A percentile compares a stretch with the other conserved stretches of the same genome.
These are phyloP conservation scores for Aplochiton taeniatus DNA, from an alignment of 2,797 vertebrate genomes.

Conservation along the genomic window DNA sequence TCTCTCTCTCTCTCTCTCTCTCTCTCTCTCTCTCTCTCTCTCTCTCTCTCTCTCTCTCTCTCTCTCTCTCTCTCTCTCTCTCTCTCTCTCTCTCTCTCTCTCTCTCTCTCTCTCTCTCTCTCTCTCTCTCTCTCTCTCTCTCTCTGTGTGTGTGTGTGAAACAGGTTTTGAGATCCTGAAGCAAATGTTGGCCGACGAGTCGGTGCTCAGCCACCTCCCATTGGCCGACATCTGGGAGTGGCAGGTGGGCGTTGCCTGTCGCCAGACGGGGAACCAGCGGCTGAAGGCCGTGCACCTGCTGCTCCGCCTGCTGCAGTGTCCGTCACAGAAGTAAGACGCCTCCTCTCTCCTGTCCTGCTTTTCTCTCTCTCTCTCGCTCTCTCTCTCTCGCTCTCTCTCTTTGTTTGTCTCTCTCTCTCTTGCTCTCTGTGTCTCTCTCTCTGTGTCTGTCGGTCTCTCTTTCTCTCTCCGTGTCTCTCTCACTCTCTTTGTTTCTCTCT, in stretches of 20 bases:
- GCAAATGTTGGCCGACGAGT: constrained; percentile 91
- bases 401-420: too few species aligned
- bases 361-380: not conserved
- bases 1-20: too few species aligned
- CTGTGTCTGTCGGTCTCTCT: too few species aligned
- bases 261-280: constrained; percentile 90
- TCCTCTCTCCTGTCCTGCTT: not conserved
- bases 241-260: constrained; percentile 95
- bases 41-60: not conserved
- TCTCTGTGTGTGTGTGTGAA: not conserved
- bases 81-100: constrained; percentile 1
- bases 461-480: too few species aligned
- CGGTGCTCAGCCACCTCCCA: constrained; percentile 83
- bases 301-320: constrained; percentile 86
- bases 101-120: not conserved
- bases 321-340: constrained; percentile 77
- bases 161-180: constrained; percentile 96
- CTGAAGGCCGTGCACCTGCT: constrained; percentile 93
- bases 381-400: too few species aligned
- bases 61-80: not conserved
- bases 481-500: too few species aligned
- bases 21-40: too few species aligned
- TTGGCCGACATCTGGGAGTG: constrained; percentile 93
- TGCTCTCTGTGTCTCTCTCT: too few species aligned
- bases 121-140: not conserved